These are phyloP conservation scores for Drosophila pruinosa DNA, from an alignment of 1,140 invertebrate genomes.

Conservation along the genomic window DNA sequence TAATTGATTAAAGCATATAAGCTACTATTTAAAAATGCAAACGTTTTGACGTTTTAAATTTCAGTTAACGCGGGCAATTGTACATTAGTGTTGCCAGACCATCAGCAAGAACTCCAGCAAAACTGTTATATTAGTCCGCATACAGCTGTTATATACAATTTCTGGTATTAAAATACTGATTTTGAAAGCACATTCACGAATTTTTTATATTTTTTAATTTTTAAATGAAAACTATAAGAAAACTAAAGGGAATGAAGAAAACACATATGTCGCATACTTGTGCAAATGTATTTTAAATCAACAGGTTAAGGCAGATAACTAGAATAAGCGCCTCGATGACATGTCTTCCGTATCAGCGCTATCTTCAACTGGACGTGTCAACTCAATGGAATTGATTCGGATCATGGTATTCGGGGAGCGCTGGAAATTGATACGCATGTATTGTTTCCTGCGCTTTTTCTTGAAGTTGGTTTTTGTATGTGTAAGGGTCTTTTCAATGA, in stretches of 20 bases:
- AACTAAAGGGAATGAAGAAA: neutral
- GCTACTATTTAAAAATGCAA: neutral
- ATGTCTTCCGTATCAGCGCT: constrained; percentile 9
- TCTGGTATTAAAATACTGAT: too few species aligned
- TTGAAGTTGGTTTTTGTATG: constrained; percentile 91
- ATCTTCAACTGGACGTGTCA: constrained; percentile 81
- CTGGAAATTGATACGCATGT: constrained; percentile 89
- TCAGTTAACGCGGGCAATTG: neutral
- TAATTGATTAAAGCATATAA: constrained; percentile 45
- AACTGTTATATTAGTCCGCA: too few species aligned
- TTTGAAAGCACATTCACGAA: too few species aligned
- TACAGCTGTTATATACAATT: neutral
- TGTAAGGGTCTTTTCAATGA: constrained; percentile 95
- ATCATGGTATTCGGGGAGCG: constrained; percentile 88
- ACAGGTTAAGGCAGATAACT: constrained; percentile 27
- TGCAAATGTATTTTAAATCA: constrained; percentile 19
- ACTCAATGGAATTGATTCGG: constrained; percentile 88
- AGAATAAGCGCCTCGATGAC: constrained; percentile 57
- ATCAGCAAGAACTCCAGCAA: too few species aligned
- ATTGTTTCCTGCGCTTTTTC: constrained; percentile 90
- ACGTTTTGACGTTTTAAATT: neutral
- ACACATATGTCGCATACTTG: neutral
- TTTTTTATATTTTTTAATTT: neutral
- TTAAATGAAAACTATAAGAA: neutral
- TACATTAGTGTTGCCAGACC: neutral